Evolutionary conservation across 1,140 invertebrate genomes (phyloP).

Genomic region (Trichomalopsis sarcophagae): DNA sequence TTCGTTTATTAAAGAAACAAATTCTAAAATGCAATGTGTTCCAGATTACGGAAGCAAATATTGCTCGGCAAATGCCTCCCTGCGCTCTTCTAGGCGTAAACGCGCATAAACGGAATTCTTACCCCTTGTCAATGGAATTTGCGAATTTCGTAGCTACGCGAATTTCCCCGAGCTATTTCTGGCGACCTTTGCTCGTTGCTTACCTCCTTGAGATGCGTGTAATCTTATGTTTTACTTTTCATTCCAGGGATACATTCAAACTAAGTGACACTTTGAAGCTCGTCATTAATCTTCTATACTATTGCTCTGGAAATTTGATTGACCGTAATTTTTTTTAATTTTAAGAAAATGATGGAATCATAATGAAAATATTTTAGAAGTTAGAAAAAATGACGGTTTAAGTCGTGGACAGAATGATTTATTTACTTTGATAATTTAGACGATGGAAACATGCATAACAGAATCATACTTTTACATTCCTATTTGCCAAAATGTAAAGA

Average conservation of each 20-base stretch:
- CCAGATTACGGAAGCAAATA: background rate
- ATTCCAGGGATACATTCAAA: background rate
- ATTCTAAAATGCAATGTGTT: background rate
- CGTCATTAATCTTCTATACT: background rate
- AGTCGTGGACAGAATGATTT: no score
- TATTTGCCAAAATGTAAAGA: no score
- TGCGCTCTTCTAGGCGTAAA: background rate
- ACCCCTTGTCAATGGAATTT: slow-evolving; percentile 10
- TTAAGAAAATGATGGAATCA: no score
- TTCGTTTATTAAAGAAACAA: background rate
- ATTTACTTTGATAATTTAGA: no score
- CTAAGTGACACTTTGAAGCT: background rate
- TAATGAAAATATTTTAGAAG: no score
- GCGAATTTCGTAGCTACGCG: background rate
- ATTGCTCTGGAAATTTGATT: no score
- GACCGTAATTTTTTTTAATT: no score
- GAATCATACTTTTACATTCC: no score
- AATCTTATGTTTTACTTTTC: slow-evolving; percentile 39
- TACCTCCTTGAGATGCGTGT: slow-evolving; percentile 52
- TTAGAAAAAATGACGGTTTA: no score
- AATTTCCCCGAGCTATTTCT: slow-evolving; percentile 55
- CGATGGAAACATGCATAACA: no score
- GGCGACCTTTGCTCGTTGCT: slow-evolving; percentile 41
- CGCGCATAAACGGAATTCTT: slow-evolving; percentile 11
- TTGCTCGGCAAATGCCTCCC: background rate